Evolutionary conservation across 2,797 vertebrate species (phyloP).

Genomic region (Synaphobranchus kaupii): DNA sequence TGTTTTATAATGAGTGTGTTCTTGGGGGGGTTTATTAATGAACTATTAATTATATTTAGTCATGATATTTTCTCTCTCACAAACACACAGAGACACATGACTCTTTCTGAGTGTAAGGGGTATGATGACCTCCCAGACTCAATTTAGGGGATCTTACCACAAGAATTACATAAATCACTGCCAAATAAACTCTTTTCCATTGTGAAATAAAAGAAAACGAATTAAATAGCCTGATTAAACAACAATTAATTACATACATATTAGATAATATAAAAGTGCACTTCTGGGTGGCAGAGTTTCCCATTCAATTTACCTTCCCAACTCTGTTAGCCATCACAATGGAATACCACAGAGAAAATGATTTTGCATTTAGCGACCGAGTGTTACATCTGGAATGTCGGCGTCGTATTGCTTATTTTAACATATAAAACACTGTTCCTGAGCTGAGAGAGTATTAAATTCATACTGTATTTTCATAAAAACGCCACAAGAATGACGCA

Average conservation of each 20-base stretch:
- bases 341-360: not conserved
- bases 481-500: slow-evolving; percentile 17
- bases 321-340: not conserved
- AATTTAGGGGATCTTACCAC: not conserved
- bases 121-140: not conserved
- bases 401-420: not conserved
- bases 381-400: not conserved
- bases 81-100: not conserved
- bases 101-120: not conserved
- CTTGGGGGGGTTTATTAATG: slow-evolving; percentile 21
- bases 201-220: too few species aligned
- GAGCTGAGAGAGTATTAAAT: not conserved
- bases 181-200: too few species aligned
- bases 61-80: not conserved
- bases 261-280: not conserved
- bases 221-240: too few species aligned
- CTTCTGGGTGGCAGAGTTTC: not conserved
- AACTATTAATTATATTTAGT: slow-evolving; percentile 27
- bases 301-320: not conserved
- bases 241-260: too few species aligned
- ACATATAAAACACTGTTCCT: not conserved
- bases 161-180: not conserved
- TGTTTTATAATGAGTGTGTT: slow-evolving; percentile 31
- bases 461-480: not conserved
- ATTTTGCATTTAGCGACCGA: not conserved